These are phyloP conservation scores for Masticophis lateralis DNA, from an alignment of 2,797 vertebrate species.

Conservation along the genomic window DNA sequence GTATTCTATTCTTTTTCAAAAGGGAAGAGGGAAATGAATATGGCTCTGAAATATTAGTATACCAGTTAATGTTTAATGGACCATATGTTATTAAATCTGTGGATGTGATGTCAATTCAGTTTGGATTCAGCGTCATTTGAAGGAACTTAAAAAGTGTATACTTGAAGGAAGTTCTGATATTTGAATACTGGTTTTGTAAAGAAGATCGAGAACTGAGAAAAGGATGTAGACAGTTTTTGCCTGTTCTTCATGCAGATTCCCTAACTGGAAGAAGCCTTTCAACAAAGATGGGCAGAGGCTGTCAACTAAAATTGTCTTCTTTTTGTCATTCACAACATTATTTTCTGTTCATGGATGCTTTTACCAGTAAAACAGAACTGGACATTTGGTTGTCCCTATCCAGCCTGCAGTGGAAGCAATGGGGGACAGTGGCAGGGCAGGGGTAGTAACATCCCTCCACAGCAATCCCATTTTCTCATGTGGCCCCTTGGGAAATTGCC, in stretches of 20 bases:
- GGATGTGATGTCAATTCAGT: conserved; percentile 24
- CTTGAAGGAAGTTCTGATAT: neutral
- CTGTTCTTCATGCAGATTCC: neutral
- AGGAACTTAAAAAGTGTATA: neutral
- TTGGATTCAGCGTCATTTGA: conserved; percentile 46
- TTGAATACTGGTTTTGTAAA: neutral
- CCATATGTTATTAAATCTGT: conserved; percentile 48
- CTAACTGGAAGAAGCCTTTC: neutral
- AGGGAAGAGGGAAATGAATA: conserved; percentile 30
- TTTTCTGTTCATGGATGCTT: neutral
- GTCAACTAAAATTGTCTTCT: neutral
- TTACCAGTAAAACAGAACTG: neutral
- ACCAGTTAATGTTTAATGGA: conserved; percentile 52
- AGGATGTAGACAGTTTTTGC: neutral
- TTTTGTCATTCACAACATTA: neutral
- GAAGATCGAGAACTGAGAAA: neutral
- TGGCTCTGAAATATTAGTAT: conserved; percentile 53
- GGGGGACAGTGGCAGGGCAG: neutral
- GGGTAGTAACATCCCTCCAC: neutral
- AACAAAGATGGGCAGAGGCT: neutral
- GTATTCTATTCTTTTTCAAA: conserved; percentile 31
- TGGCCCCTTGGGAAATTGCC: neutral
- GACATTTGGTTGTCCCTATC: neutral
- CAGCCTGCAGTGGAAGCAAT: neutral
- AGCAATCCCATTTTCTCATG: neutral